Base-by-base conservation (phyloP, 2,888 invertebrate genomes). In the Helleia helle region DNA sequence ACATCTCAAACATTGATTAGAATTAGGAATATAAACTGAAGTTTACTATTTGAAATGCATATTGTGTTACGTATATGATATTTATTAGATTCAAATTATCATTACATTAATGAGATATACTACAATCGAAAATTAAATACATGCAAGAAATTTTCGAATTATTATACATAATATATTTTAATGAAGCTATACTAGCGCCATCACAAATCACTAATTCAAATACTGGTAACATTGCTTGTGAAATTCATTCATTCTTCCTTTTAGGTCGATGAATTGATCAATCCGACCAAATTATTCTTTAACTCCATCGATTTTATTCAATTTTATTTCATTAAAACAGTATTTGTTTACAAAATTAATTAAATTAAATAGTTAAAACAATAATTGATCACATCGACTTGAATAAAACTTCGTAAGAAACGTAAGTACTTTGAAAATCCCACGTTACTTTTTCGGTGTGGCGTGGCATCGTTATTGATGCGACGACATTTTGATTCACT, bases 401-500 rank as follows among this genome's bases (percentile, higher is more conserved):
- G 40, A 36, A 40, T 18, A 37, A 25, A 37, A 40, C 36, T 15
- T 39, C 46, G 42, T 42, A 58, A 55, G 62, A 65, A 12, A 74
- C 53, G 79, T 79, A 71, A 76, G 79, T 77, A 56, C 50, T 45
- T 36, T 17, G 9, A 18, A 40, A 41, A 46, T 56, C 51, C 47
- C 44, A 49, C 38, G 51, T 55, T 51, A 49, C 46, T 48, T 40
- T 51, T 44, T 47, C 53, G 74, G 71, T 70, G 71, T 70, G 66
- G 67, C 81, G 80, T 83, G 81, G 83, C 81, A 76, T 71, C 69
- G 50, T 43, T 51, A 58, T 66, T 61, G 65, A 62, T 54, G 58
- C 67, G 80, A 61, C 79, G 83, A 83, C 83, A 83, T 83, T 69
- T 83, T 83, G 83, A 72, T 64, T 67, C 64, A 73, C 62, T 73